Percentiles rank a stretch among this genome's conserved stretches.
Evolutionary conservation across 2,113 vertebrate species (phyloP).

Genomic region (Megalops atlanticus): DNA sequence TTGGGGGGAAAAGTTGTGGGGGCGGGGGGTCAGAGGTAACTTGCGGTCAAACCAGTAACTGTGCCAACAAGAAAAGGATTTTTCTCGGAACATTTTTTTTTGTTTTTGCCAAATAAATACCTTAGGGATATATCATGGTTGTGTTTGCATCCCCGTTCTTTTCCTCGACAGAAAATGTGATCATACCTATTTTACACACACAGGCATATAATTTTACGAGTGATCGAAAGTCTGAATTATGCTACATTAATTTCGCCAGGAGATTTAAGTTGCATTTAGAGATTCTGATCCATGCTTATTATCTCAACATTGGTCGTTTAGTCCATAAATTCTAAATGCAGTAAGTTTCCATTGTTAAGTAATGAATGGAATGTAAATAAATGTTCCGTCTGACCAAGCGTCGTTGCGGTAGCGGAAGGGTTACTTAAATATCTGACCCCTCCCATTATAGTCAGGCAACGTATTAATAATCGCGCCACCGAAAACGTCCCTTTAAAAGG

Average conservation of each 20-base stretch:
- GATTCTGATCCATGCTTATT: no score
- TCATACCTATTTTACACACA: not conserved
- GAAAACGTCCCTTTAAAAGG: conserved; percentile 57
- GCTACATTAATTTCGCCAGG: not conserved
- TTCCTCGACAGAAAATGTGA: not conserved
- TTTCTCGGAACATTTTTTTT: no score
- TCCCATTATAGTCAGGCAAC: conserved; percentile 61
- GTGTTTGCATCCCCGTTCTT: not conserved
- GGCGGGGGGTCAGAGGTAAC: conserved; percentile 55
- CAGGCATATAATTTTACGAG: not conserved
- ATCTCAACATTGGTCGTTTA: no score
- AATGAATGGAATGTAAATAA: not conserved
- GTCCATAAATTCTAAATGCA: no score
- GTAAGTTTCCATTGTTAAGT: no score
- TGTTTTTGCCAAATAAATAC: no score
- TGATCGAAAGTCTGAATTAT: not conserved
- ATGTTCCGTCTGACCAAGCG: not conserved
- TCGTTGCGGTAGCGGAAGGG: conserved; percentile 37
- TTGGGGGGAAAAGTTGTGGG: conserved; percentile 26
- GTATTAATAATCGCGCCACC: conserved; percentile 64
- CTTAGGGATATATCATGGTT: not conserved
- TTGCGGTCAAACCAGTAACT: conserved; percentile 56
- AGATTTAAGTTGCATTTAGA: not conserved
- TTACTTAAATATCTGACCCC: conserved; percentile 62
- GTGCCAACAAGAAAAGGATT: no score